Evolutionary conservation across 1,140 invertebrate genomes (phyloP), one percentile per base, ranked within the genome.

Genomic region (Doryteuthis pealeii): DNA sequence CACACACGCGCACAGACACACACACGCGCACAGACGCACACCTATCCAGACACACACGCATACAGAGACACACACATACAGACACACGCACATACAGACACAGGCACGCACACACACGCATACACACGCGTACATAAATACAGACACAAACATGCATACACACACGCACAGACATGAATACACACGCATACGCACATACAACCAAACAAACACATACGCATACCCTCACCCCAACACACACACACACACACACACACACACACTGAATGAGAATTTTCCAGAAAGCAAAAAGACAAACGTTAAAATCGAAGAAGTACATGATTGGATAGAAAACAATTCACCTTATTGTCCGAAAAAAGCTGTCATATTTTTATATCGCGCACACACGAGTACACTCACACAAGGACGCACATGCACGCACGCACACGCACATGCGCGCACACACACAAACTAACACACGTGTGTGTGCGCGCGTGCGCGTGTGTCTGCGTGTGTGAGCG

Each of bases 91-190:
- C 54, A 58, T 18, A 72, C 54, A 72, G 43, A 58, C 54, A 72
- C 71, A 58, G 26, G 58, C 71, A 72, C 54, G 68, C 72, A 74
- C 65, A 74, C 72, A 66, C 45, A 74, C 72, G 68, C 65, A 66
- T 62, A 67, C 65, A 68, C 72, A 74, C 65, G 43, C 72, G 68
- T 32, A 58, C 45, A 72, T 18, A 72, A 40, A 72, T 31, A 54
- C 45, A 72, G 18, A 72, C 45, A 72, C 30, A 72, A 26, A 72
- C 22, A 72, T 28, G 26, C 1, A 72, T 45, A 72, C 30, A 72
- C 1, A 72, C 30, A 72, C 31, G 54, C 30, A 72, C 1, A 72
- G 26, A 62, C 30, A 72, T 54, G 54, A 28, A 72, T 54, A 72
- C 1, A 72, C 35, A 40, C 35, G 35, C 35, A 40, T 10, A 40